Percentiles rank a stretch among this genome's conserved stretches.
Evolutionary conservation across 2,797 vertebrate species (phyloP).

Genomic region (Sphenodon punctatus): DNA sequence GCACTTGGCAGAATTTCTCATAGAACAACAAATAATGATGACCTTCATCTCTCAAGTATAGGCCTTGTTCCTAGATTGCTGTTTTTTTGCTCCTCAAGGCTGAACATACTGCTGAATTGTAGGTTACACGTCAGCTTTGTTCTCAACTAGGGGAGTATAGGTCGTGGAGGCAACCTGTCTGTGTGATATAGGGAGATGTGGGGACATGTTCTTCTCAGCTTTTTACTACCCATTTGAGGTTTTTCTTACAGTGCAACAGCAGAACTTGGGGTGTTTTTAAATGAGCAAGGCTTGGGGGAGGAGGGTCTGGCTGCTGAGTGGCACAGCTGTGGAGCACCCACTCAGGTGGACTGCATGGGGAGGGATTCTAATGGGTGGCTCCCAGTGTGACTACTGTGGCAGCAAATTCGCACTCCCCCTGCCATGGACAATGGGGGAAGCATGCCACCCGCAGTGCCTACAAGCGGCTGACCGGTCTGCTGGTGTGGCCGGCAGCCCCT

Average conservation of each 20-base stretch:
- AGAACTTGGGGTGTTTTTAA: no score
- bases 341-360: no score
- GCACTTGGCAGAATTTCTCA: slow-evolving; percentile 37
- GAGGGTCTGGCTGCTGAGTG: no score
- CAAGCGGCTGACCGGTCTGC: no score
- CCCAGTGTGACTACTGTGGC: no score
- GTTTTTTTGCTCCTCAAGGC: slow-evolving; percentile 6
- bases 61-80: background rate
- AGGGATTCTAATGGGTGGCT: no score
- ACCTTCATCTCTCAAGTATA: background rate
- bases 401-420: no score
- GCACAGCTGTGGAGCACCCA: no score
- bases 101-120: slow-evolving; percentile 2
- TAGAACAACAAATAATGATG: background rate
- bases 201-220: slow-evolving; percentile 1
- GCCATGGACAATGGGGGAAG: no score
- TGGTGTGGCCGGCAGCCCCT: no score
- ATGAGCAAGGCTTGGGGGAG: no score
- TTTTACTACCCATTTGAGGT: slow-evolving; percentile 6
- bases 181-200: background rate
- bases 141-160: slow-evolving; percentile 28
- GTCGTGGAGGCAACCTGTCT: background rate
- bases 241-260: background rate
- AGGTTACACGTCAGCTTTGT: background rate
- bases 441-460: no score